Percentiles rank a stretch among this genome's conserved stretches.
These are phyloP conservation scores for Physella acuta DNA, from an alignment of 1,140 invertebrate species.

Conservation along the genomic window DNA sequence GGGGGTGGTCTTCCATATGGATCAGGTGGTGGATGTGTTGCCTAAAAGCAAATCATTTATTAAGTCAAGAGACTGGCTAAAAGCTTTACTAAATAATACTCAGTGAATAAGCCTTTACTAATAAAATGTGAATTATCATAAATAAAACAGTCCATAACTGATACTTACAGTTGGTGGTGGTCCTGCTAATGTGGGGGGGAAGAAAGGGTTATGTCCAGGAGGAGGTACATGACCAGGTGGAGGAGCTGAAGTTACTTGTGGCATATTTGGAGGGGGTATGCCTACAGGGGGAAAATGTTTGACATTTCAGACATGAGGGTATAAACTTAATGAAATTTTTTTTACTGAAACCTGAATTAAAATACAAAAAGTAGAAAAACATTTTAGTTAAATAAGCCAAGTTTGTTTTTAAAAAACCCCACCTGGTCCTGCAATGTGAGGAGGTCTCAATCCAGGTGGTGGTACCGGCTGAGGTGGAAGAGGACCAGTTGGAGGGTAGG, in stretches of 20 bases:
- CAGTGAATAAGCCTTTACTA: too few species aligned
- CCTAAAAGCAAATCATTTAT: constrained; percentile 21
- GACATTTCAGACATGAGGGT: not conserved
- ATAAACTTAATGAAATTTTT: not conserved
- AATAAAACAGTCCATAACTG: too few species aligned
- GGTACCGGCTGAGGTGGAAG: constrained; percentile 66
- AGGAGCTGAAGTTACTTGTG: constrained; percentile 39
- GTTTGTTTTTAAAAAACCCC: not conserved
- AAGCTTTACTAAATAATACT: too few species aligned
- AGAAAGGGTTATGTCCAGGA: constrained; percentile 92
- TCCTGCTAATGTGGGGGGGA: constrained; percentile 64
- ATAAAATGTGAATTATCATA: too few species aligned
- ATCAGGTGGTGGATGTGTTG: constrained; percentile 32
- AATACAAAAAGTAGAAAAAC: not conserved
- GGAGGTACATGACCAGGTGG: constrained; percentile 63
- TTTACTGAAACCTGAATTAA: not conserved
- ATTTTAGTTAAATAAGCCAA: not conserved
- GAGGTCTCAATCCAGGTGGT: constrained; percentile 61
- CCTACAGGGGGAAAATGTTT: constrained; percentile 44
- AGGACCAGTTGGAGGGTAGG: constrained; percentile 62
- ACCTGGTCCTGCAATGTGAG: constrained; percentile 43
- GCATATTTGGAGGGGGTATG: constrained; percentile 42
- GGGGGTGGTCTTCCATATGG: constrained; percentile 38
- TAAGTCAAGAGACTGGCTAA: too few species aligned
- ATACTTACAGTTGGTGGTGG: constrained; percentile 42